These are phyloP conservation scores for Morone chrysops DNA, from an alignment of 2,113 vertebrate genomes.

Conservation along the genomic window DNA sequence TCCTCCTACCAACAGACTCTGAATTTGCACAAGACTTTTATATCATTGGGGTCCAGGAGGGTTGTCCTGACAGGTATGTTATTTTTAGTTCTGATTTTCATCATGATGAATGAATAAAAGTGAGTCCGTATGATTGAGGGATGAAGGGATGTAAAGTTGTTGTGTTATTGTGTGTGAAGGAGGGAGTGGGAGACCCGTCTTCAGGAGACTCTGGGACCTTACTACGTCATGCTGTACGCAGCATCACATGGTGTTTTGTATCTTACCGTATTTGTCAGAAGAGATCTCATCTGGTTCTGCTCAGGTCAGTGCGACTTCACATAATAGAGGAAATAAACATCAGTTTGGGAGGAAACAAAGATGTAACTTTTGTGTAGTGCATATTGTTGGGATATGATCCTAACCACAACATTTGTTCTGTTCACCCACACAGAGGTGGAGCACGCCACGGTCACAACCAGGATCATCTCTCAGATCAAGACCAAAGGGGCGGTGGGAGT, in stretches of 20 bases:
- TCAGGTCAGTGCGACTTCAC: conserved; percentile 85
- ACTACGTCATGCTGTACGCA: conserved; percentile 92
- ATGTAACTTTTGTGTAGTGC: background rate
- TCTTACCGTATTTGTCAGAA: conserved; percentile 90
- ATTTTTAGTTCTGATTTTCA: background rate
- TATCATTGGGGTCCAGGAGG: conserved; percentile 95
- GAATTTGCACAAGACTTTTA: conserved; percentile 97
- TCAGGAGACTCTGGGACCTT: conserved; percentile 94
- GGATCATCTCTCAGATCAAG: conserved; percentile 98
- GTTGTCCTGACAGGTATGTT: conserved; percentile 94
- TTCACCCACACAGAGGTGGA: conserved; percentile 89
- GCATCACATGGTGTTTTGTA: conserved; percentile 93
- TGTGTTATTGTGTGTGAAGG: conserved; percentile 70
- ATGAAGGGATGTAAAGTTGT: background rate
- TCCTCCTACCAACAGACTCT: conserved; percentile 92
- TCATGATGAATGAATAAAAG: background rate
- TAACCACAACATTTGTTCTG: conserved; percentile 2
- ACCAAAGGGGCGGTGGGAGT: conserved; percentile 96
- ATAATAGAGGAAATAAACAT: background rate
- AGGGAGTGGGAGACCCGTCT: conserved; percentile 96
- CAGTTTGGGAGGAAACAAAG: background rate
- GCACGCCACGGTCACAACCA: conserved; percentile 93
- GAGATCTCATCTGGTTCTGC: conserved; percentile 99
- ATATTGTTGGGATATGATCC: background rate
- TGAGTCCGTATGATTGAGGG: background rate